Evolutionary conservation across 2,888 invertebrate species (phyloP).

Genomic region (Chymomyza fuscimana): DNA sequence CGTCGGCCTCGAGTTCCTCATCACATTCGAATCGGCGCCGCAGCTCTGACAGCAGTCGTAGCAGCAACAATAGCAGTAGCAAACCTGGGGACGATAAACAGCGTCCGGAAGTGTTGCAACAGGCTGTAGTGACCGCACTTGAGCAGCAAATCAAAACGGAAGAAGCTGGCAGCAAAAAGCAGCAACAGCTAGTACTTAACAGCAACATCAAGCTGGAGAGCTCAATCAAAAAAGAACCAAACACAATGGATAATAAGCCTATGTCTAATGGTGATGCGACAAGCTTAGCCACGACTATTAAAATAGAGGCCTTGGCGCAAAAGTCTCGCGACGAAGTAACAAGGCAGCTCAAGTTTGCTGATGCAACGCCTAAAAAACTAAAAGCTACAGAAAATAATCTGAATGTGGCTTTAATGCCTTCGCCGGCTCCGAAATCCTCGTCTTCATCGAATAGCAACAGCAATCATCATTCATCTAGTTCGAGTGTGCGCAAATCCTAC

Average conservation of each 20-base stretch:
- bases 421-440: slow-evolving; percentile 59
- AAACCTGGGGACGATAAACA: slow-evolving; percentile 36
- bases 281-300: slow-evolving; percentile 15
- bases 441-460: slow-evolving; percentile 46
- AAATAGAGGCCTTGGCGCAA: slow-evolving; percentile 23
- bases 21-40: slow-evolving; percentile 68
- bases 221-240: slow-evolving; percentile 52
- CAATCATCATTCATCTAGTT: slow-evolving; percentile 58
- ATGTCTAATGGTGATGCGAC: slow-evolving; percentile 53
- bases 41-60: slow-evolving; percentile 76
- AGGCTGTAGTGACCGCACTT: slow-evolving; percentile 25
- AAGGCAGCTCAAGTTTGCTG: slow-evolving; percentile 74
- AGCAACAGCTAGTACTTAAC: slow-evolving; percentile 45
- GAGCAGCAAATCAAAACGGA: slow-evolving; percentile 50
- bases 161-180: slow-evolving; percentile 23
- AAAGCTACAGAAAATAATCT: slow-evolving; percentile 29
- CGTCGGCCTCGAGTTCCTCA: slow-evolving; percentile 62
- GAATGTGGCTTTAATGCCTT: slow-evolving; percentile 64
- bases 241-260: slow-evolving; percentile 31
- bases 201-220: slow-evolving; percentile 38
- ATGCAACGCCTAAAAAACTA: slow-evolving; percentile 18
- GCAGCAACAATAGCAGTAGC: slow-evolving; percentile 64
- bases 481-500: slow-evolving; percentile 50
- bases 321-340: slow-evolving; percentile 77
- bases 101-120: not conserved